phyloP scores from a whole-genome alignment of 1,140 invertebrate genomes.

The Cheumatopsyche charites region DNA sequence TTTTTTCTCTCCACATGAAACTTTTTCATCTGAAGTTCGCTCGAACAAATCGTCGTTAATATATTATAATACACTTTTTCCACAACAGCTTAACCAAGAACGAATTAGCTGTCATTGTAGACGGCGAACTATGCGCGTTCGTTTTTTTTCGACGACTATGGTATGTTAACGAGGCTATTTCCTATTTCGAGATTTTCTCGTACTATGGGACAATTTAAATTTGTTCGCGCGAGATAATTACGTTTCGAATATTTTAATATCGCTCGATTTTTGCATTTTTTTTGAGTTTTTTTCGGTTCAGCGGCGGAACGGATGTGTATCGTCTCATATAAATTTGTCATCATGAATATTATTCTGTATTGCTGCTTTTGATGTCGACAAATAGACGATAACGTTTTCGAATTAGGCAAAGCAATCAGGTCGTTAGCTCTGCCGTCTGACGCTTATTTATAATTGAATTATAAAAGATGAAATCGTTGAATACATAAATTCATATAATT shows the following conservation, averaged over 20 bases:
- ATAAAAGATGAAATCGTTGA: too few species aligned
- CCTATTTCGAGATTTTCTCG: too few species aligned
- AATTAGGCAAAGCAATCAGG: slow-evolving; percentile 28
- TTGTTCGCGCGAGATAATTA: too few species aligned
- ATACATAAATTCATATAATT: too few species aligned
- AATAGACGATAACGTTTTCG: slow-evolving; percentile 12
- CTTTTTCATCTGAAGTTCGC: slow-evolving; percentile 7
- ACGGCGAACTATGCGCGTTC: neutral
- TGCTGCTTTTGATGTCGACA: slow-evolving; percentile 24
- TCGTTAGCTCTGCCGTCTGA: neutral
- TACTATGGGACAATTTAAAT: too few species aligned
- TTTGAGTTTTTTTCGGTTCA: too few species aligned
- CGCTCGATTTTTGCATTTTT: too few species aligned
- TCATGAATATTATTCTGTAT: slow-evolving; percentile 1
- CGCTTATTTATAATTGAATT: too few species aligned
- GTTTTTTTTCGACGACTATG: too few species aligned
- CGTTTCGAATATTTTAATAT: too few species aligned
- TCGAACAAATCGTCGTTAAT: slow-evolving; percentile 14
- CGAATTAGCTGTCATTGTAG: slow-evolving; percentile 4
- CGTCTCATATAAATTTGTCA: slow-evolving; percentile 28
- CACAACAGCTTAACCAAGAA: slow-evolving; percentile 10
- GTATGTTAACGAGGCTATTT: too few species aligned
- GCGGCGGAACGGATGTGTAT: too few species aligned
- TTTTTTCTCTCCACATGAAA: neutral
- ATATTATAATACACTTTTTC: slow-evolving; percentile 1